Evolutionary conservation across 2,888 invertebrate genomes (phyloP), one percentile per base, ranked within the genome.

Genomic region (Blastobasis adustella): DNA sequence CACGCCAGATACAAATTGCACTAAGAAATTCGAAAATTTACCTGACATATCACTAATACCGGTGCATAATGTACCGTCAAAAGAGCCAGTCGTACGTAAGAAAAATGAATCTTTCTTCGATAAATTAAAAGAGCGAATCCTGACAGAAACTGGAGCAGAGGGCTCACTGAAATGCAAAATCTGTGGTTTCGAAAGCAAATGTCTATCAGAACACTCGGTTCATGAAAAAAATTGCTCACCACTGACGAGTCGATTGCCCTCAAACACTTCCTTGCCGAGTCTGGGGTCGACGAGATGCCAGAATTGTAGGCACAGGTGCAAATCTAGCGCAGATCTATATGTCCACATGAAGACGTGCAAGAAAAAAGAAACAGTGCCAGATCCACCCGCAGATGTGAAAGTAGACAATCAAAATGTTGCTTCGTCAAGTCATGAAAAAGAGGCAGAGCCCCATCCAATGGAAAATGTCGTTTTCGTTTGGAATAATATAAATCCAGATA

Each of bases 271-370:
- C 41, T 80, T 83, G 55, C 75, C 89, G 46, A 90, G 84, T 61
- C 76, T 89, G 65, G 91, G 93, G 57, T 94, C 95, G 9, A 94
- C 95, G 49, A 90, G 96, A 54, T 96, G 96, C 73, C 95, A 95
- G 77, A 93, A 93, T 72, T 96, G 96, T 75, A 91, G 96, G 58
- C 95, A 95, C 74, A 90, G 96, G 55, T 96, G 96, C 79, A 96
- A 96, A 82, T 95, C 94, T 37, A 95, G 94, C 62, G 90, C 92
- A 4, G 96, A 96, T 80, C 88, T 96, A 47, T 88, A 92, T 57
- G 84, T 91, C 54, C 96, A 96, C 73, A 85, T 95, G 74, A 92
- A 92, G 77, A 92, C 91, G 42, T 96, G 96, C 70, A 79, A 81
- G 6, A 92, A 91, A 39, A 75, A 79, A 49, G 87, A 75, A 46